These are phyloP conservation scores for Argyresthia goedartella DNA, from an alignment of 2,888 invertebrate species.

Conservation along the genomic window DNA sequence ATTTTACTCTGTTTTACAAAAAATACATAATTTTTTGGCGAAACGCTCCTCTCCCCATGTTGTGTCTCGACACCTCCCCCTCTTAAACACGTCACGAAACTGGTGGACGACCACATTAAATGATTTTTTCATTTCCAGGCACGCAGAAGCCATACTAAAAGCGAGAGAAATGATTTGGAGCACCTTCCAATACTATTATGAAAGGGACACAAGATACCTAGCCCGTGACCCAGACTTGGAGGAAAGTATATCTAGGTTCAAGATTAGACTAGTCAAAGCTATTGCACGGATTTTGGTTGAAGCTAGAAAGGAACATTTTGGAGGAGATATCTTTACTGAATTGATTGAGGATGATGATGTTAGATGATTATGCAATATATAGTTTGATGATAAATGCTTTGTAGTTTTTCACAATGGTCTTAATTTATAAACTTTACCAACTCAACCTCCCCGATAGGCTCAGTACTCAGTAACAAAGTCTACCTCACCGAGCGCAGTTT, in stretches of 20 bases:
- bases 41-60: too few species aligned
- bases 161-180: slow-evolving; percentile 59
- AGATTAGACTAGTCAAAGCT: slow-evolving; percentile 35
- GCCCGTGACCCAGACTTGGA: slow-evolving; percentile 27
- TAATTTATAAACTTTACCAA: too few species aligned
- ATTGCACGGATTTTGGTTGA: slow-evolving; percentile 41
- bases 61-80: too few species aligned
- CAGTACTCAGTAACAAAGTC: too few species aligned
- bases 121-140: slow-evolving; percentile 39
- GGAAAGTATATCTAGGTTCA: slow-evolving; percentile 28
- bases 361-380: not conserved
- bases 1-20: too few species aligned
- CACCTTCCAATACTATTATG: slow-evolving; percentile 57
- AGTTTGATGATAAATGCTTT: not conserved
- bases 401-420: too few species aligned
- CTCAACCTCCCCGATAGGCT: too few species aligned
- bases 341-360: not conserved
- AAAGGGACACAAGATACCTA: slow-evolving; percentile 36
- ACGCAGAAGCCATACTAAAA: slow-evolving; percentile 50
- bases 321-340: not conserved
- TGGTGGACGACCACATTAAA: too few species aligned
- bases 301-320: slow-evolving; percentile 18
- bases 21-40: too few species aligned
- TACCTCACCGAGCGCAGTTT: too few species aligned
- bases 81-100: too few species aligned